phyloP scores from a whole-genome alignment of 1,140 invertebrate genomes.

The Periplaneta americana region DNA sequence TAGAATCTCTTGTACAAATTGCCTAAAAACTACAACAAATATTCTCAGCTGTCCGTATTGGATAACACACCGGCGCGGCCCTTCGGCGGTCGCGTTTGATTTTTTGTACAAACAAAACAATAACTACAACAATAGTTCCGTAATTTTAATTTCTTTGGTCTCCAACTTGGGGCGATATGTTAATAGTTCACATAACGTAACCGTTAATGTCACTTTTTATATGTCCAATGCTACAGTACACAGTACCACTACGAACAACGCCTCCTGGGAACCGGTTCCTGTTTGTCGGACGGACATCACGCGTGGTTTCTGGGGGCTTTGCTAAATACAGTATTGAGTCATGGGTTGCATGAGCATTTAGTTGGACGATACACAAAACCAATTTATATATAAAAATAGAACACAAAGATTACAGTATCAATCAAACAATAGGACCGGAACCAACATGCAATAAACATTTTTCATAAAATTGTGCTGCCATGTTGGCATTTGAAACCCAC shows the following conservation, averaged over 20 bases:
- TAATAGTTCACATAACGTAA: neutral
- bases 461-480: neutral
- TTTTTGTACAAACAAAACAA: neutral
- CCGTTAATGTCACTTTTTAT: constrained; percentile 1
- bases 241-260: neutral
- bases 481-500: neutral
- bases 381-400: neutral
- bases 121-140: constrained; percentile 1
- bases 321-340: neutral
- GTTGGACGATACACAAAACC: constrained; percentile 2
- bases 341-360: constrained; percentile 8
- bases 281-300: neutral
- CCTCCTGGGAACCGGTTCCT: neutral
- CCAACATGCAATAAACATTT: neutral
- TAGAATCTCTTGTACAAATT: constrained; percentile 11
- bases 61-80: neutral
- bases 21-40: constrained; percentile 4
- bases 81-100: neutral
- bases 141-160: constrained; percentile 1
- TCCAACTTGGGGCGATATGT: constrained; percentile 1
- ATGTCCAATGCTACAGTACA: neutral
- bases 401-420: neutral
- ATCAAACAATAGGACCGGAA: neutral
- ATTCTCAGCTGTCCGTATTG: neutral
- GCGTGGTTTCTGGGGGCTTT: neutral